Conservation (phyloP, 2,888 invertebrate species). For the Leptinotarsa rubiginosa region DNA sequence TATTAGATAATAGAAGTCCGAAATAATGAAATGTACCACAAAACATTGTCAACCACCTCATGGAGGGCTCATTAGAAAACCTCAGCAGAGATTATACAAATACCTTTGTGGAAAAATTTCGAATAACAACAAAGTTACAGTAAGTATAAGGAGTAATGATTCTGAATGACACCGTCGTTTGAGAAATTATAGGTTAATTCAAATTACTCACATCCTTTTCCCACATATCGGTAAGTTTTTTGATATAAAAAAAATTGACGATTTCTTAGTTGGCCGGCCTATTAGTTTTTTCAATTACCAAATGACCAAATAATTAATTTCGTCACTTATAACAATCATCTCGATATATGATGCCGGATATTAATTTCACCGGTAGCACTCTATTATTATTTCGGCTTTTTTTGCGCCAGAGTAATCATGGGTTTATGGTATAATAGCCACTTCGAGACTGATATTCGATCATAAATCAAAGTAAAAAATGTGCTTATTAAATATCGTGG, state of each 20-base stretch:
- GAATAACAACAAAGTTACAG: no score
- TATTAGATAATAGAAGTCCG: no score
- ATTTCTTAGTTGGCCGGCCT: not conserved
- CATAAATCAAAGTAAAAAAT: conserved; percentile 19
- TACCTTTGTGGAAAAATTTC: no score
- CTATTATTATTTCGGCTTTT: conserved; percentile 17
- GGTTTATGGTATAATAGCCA: conserved; percentile 20
- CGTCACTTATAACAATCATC: conserved; percentile 13
- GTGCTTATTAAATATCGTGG: conserved; percentile 15
- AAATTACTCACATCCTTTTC: no score
- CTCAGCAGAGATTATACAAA: no score
- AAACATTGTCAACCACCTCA: no score
- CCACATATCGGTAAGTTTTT: no score
- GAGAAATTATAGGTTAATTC: no score
- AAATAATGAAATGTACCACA: no score
- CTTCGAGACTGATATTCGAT: conserved; percentile 10
- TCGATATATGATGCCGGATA: not conserved
- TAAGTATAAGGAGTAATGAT: no score
- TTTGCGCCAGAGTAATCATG: not conserved
- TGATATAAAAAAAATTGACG: not conserved
- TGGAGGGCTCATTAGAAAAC: no score
- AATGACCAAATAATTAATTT: conserved; percentile 11
- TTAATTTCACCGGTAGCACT: conserved; percentile 12
- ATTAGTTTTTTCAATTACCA: not conserved
- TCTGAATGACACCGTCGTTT: no score